phyloP scores from a whole-genome alignment of 2,113 vertebrate species.

The Microtus pennsylvanicus region DNA sequence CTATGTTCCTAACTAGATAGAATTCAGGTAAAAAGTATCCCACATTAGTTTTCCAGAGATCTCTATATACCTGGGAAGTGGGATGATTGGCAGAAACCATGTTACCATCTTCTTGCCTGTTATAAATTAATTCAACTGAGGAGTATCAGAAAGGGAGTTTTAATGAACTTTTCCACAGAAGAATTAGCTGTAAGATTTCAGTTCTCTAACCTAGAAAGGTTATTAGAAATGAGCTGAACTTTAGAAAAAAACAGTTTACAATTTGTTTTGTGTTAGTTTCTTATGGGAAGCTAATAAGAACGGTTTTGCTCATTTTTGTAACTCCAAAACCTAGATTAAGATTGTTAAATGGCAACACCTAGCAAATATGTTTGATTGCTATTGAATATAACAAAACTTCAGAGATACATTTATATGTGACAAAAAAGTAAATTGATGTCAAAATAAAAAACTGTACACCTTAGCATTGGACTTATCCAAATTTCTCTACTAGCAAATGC shows the following conservation, averaged over 20 bases:
- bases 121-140: not conserved
- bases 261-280: not conserved
- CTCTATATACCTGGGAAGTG: not conserved
- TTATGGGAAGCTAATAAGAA: not conserved
- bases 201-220: not conserved
- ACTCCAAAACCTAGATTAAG: not conserved
- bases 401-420: not conserved
- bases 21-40: not conserved
- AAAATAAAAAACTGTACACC: not conserved
- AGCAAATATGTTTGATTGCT: not conserved
- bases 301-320: not conserved
- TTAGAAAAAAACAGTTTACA: not conserved
- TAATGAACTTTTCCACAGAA: constrained; percentile 13
- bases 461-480: not conserved
- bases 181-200: not conserved
- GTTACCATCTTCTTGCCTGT: not conserved
- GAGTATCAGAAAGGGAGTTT: not conserved
- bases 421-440: not conserved
- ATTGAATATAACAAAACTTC: not conserved
- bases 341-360: not conserved
- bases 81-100: not conserved
- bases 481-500: not conserved
- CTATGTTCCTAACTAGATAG: not conserved
- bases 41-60: not conserved
- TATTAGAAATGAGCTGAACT: not conserved